A percentile compares a stretch with the other conserved stretches of the same genome.
Evolutionary conservation across 2,797 vertebrate species (phyloP).

Genomic region (Hydrophis major): DNA sequence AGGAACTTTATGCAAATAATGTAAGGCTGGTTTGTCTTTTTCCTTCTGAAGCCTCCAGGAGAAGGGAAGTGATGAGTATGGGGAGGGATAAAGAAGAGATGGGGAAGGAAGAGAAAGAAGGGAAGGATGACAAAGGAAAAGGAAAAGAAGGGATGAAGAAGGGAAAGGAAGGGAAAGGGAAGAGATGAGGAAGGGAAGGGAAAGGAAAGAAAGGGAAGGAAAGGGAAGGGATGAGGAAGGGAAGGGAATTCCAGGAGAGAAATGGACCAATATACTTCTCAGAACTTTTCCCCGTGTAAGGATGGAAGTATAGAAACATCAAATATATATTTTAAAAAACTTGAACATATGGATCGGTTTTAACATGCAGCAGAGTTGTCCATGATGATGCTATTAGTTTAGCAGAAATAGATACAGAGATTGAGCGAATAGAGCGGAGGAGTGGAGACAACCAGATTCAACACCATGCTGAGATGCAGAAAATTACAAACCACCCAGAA

Average conservation of each 20-base stretch:
- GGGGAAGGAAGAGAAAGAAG: neutral
- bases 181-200: neutral
- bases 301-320: conserved; percentile 21
- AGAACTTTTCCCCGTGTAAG: neutral
- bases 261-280: neutral
- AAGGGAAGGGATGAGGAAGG: too few species aligned
- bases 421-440: too few species aligned
- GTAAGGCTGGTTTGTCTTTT: neutral
- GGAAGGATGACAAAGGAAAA: rapidly evolving
- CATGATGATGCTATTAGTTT: too few species aligned
- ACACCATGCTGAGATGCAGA: neutral
- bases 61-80: neutral
- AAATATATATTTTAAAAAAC: neutral
- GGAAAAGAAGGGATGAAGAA: too few species aligned
- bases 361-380: neutral
- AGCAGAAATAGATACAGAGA: neutral
- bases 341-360: neutral
- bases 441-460: neutral
- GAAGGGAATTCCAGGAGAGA: neutral
- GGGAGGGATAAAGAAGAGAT: neutral
- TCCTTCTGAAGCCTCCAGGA: conserved; percentile 21
- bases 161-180: neutral
- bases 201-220: neutral
- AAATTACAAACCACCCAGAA: neutral
- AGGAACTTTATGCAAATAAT: conserved; percentile 18